phyloP scores from a whole-genome alignment of 2,797 vertebrate genomes.

The Dicrostonyx torquatus region DNA sequence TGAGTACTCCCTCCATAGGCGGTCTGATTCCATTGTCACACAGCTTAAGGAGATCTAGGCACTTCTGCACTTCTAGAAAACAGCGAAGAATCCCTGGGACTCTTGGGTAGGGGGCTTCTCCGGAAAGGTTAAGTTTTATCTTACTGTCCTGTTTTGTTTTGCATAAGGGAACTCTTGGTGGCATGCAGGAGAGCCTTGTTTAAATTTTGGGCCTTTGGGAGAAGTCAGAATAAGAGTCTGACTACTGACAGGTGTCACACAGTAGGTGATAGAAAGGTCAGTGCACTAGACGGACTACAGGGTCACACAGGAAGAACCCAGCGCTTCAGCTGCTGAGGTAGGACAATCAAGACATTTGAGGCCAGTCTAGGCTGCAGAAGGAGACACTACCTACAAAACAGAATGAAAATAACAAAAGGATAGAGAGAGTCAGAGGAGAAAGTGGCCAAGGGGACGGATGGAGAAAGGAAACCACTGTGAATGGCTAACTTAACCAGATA shows the following conservation, averaged over 20 bases:
- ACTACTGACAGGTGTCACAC: rapidly evolving
- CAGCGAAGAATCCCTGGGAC: too few species aligned
- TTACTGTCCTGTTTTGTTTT: neutral
- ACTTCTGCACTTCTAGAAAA: neutral
- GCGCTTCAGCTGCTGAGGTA: neutral
- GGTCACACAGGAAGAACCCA: neutral
- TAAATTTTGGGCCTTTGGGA: neutral
- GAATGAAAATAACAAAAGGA: neutral
- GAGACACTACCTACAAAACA: neutral
- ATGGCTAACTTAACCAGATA: neutral
- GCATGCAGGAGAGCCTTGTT: neutral
- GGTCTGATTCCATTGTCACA: rapidly evolving
- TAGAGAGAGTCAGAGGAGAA: neutral
- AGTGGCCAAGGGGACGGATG: rapidly evolving
- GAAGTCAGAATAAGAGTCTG: neutral
- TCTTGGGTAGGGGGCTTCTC: neutral
- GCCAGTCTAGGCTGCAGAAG: neutral
- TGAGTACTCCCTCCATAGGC: neutral
- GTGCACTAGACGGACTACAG: neutral
- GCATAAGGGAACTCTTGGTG: neutral
- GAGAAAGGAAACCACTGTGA: neutral
- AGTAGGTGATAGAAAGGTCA: neutral
- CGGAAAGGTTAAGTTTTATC: neutral
- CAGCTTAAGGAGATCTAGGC: rapidly evolving
- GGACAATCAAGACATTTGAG: neutral